Base-by-base conservation (phyloP, 2,797 vertebrate genomes). In the Myotis findleyi region DNA sequence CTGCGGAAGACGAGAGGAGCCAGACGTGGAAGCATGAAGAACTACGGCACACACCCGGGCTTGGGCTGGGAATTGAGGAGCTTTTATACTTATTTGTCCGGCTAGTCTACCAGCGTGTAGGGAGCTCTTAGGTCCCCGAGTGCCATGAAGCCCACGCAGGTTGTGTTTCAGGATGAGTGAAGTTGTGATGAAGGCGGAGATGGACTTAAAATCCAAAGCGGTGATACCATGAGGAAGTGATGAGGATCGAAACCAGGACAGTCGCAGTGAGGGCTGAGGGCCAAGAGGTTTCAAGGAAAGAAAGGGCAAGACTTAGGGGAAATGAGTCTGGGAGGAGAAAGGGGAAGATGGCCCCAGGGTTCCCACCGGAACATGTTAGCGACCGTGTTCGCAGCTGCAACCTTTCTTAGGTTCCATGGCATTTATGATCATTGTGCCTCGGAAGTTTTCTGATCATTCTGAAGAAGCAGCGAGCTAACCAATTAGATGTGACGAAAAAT, bases 101-200 rank as follows among this genome's bases (percentile, higher is more conserved):
- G 69, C 92, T 66, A 64, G 57, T 93, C 38, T 53, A 25, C 41
- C 18, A 25, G 47, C 64, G 9, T 59, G n/a, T 55, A 62, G 21
- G 59, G 71, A 72, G 47, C 33, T 75, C n/a, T 33, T n/a, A 84
- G 72, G 23, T 72, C 84, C 71, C 59, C 75, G 68, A 84, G 49
- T 53, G 75, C 91, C 20, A 8, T 89, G 41, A 41, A 53, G 84
- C 71, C 57, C 47, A 82, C 44, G 59, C 53, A 18, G 17, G 18
- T 68, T 93, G 25, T 75, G 68, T 91, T 85, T 87, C 79, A 91
- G 91, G 77, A 47, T 72, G 51, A 69, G 21, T 82, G 49, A 33
- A 85, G 38, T 64, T 49, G 23, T 44, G 16, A n/a, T 36, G 8
- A 36, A 94, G 59, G 27, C 38, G 49, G 44, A 49, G 57, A 72